Evolutionary conservation across 2,888 invertebrate genomes (phyloP), one percentile per base, ranked within the genome.

Genomic region (Venustoraphidia nigricollis): DNA sequence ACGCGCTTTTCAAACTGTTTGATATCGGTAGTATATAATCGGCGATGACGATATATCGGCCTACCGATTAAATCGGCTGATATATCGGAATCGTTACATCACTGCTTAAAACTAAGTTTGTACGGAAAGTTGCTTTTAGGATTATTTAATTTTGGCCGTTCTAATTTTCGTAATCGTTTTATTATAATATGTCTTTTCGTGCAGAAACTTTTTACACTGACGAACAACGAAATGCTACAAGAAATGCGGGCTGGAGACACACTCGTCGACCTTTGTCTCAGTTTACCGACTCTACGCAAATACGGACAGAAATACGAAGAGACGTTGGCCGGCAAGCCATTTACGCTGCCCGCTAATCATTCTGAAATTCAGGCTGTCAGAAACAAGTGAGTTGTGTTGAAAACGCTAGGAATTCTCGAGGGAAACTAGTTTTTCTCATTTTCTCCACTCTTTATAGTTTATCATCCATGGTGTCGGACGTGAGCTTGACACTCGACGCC

Each of bases 211-310:
- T 81, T 93, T 59, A 71, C 83, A 49, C 75, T 81, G 50, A 83
- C 84, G 46, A 92, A 92, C 62, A 75, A 83, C 3, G 78, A 81
- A 36, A 78, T 79, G 55, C 72, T 95, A 47, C 85, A 89, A 69
- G 79, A 82, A 55, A 71, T 91, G 52, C 78, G 87, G 56, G 93
- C 89, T 1, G 89, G 89, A 34, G 81, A 87, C 56, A 79, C 81
- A 10, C 68, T 94, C 48, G 71, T 92, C 39, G 83, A 88, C 57
- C 80, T 91, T 54, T 93, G 93, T 62, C 72, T 83, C 3, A 79
- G 79, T 52, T 72, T 93, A 59, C 85, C 89, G 0, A 72, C 78
- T 53, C 68, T 83, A 37, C 73, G 72, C 50, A 71, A 76, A 52
- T 81, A 79, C 54, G 71, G 76, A 51, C 65, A 70, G 47, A 76